Conservation (phyloP, 2,888 invertebrate species). For the Pristionchus arcanus region DNA sequence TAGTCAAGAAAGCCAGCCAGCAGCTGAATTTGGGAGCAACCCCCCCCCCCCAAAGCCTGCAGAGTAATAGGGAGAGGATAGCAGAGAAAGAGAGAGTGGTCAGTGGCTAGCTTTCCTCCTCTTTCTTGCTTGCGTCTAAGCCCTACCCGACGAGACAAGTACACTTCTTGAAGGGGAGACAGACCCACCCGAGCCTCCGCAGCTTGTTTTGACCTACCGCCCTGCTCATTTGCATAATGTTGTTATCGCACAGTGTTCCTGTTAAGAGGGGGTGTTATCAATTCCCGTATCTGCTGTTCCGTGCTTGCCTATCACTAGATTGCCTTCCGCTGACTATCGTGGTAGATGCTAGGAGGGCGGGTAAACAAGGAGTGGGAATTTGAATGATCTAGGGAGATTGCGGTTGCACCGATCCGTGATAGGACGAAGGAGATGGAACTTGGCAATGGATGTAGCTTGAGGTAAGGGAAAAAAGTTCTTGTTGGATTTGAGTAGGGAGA, state of each 20-base stretch:
- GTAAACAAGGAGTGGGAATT: neutral
- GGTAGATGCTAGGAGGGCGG: neutral
- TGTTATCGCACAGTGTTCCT: neutral
- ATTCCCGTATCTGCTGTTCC: neutral
- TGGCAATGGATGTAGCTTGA: neutral
- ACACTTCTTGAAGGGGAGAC: neutral
- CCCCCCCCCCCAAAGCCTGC: neutral
- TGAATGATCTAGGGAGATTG: neutral
- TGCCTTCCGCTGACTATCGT: neutral
- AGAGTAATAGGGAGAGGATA: neutral
- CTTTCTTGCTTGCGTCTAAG: conserved; percentile 23
- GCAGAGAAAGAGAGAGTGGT: conserved; percentile 50
- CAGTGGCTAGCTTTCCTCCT: neutral
- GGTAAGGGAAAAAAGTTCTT: neutral
- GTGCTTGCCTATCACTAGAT: neutral
- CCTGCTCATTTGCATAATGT: neutral
- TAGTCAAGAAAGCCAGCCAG: neutral
- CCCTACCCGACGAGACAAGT: conserved; percentile 7
- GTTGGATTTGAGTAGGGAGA: neutral
- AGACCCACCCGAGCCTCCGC: neutral
- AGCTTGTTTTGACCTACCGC: neutral
- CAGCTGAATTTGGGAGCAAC: neutral
- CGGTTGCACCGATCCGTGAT: neutral
- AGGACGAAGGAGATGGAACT: neutral
- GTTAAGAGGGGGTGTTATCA: conserved; percentile 24